Percentiles rank a stretch among this genome's conserved stretches.
Evolutionary conservation across 92 coral and sea anemone genomes (phyloP).

Genomic region (Porites cylindrica): DNA sequence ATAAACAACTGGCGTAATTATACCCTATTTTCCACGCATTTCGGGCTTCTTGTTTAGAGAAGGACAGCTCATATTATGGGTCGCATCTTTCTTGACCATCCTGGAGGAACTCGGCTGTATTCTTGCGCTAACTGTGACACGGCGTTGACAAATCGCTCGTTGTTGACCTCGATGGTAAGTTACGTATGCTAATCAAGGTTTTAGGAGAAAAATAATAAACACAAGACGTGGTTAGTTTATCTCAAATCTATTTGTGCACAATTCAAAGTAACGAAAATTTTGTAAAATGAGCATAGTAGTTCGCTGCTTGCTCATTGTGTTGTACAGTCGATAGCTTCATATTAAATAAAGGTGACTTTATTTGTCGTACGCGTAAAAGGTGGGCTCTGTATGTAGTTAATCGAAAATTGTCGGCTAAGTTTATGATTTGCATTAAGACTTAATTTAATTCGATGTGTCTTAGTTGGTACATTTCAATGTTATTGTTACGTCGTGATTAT

Average conservation of each 20-base stretch:
- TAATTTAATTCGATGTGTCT: too few relatives aligned
- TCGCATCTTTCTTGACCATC: constrained; percentile 95
- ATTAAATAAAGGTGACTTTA: too few relatives aligned
- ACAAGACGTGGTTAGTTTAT: constrained; percentile 40
- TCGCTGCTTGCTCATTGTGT: too few relatives aligned
- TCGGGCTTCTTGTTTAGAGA: background rate
- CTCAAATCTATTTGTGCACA: background rate
- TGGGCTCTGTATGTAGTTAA: too few relatives aligned
- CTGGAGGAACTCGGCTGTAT: constrained; percentile 96
- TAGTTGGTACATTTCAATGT: too few relatives aligned
- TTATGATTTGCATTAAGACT: too few relatives aligned
- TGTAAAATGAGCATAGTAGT: background rate
- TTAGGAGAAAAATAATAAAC: constrained; percentile 4
- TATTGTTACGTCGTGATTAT: too few relatives aligned
- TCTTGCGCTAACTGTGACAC: constrained; percentile 99
- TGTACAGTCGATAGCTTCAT: too few relatives aligned
- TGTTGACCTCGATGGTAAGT: constrained; percentile 96
- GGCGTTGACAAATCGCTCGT: constrained; percentile 97
- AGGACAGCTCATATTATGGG: constrained; percentile 68
- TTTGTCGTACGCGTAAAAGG: too few relatives aligned
- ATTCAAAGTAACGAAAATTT: background rate
- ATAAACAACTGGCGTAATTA: background rate
- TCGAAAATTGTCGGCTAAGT: too few relatives aligned
- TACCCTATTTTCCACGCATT: background rate
- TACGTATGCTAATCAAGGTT: background rate